Evolutionary conservation across 2,113 vertebrate species (phyloP).

Genomic region (Takifugu flavidus): DNA sequence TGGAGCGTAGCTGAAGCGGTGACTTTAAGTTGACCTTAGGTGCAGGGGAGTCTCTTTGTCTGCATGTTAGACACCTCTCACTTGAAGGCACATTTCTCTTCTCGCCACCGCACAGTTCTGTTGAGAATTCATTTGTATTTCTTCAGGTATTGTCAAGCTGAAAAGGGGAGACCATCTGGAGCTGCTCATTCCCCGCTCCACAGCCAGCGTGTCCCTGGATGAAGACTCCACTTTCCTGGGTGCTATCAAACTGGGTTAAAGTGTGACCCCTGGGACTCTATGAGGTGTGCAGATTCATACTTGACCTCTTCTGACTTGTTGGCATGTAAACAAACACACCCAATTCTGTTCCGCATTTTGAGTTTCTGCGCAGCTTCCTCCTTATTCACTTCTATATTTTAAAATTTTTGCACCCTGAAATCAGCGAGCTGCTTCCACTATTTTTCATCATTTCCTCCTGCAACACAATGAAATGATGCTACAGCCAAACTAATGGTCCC

Average conservation of each 20-base stretch:
- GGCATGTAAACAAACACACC: slow-evolving; percentile 13
- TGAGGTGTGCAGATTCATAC: background rate
- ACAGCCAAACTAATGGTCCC: background rate
- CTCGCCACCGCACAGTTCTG: background rate
- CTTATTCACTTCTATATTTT: too few species aligned
- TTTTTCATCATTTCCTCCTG: background rate
- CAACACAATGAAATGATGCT: background rate
- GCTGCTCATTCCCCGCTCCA: slow-evolving; percentile 84
- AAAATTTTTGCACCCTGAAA: too few species aligned
- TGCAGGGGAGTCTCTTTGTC: too few species aligned
- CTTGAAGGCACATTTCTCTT: too few species aligned
- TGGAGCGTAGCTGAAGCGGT: too few species aligned
- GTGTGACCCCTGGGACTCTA: background rate
- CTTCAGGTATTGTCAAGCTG: slow-evolving; percentile 87
- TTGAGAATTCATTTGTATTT: slow-evolving; percentile 13
- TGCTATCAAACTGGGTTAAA: slow-evolving; percentile 85
- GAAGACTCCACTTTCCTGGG: slow-evolving; percentile 93
- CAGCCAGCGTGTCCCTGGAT: slow-evolving; percentile 84
- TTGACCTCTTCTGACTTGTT: slow-evolving; percentile 12
- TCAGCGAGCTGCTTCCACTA: background rate
- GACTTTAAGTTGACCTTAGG: too few species aligned
- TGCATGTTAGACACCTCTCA: too few species aligned
- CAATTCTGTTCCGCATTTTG: background rate
- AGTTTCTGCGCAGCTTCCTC: too few species aligned
- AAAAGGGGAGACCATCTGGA: slow-evolving; percentile 89